Conservation (phyloP, 2,797 vertebrate species). For the Molossus alvarezi region DNA sequence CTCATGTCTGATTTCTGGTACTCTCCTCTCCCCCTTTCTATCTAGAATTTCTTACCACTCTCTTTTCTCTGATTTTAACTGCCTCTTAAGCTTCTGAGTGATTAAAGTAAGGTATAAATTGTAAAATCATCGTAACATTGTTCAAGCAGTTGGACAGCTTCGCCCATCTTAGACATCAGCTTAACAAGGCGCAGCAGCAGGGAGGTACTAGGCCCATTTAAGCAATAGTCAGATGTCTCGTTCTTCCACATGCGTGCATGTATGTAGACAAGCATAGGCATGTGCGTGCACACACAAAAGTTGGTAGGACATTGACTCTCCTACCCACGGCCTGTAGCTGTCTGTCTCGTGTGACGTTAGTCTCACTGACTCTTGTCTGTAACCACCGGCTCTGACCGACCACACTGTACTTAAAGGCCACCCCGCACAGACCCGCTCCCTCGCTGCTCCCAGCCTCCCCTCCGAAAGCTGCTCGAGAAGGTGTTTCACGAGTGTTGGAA, state of each 20-base stretch:
- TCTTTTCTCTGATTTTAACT: background rate
- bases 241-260: background rate
- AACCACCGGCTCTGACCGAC: background rate
- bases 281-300: background rate
- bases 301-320: background rate
- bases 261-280: accelerated
- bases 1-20: slow-evolving; percentile 4
- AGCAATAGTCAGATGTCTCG: background rate
- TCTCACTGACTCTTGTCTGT: background rate
- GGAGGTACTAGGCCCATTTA: background rate
- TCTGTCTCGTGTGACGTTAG: background rate
- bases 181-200: background rate
- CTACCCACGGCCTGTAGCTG: background rate
- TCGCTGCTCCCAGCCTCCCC: background rate
- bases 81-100: background rate
- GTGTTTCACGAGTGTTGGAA: background rate
- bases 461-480: background rate
- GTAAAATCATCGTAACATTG: slow-evolving; percentile 46
- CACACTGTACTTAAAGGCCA: background rate
- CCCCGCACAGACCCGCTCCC: background rate
- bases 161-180: background rate
- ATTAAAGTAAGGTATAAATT: background rate
- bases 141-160: slow-evolving; percentile 8
- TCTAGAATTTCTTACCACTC: background rate
- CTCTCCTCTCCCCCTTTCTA: background rate